Evolutionary conservation across 2,113 vertebrate species (phyloP), one percentile per base, ranked within the genome.

Genomic region (Tyto alba): DNA sequence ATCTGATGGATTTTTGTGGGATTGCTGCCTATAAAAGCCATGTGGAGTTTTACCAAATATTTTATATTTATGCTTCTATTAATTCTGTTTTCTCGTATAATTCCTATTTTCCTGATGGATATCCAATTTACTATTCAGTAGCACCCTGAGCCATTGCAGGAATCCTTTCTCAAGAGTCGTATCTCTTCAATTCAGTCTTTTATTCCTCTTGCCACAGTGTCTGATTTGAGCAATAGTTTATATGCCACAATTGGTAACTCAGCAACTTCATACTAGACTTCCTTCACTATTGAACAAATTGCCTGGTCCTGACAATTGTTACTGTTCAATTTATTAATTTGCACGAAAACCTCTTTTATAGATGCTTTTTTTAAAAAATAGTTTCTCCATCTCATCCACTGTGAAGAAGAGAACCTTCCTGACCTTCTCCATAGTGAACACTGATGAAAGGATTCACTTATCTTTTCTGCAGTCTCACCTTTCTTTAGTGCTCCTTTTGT

Each of bases 241-340:
- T 87, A 53, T n/a, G 21, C 20, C 32, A 10, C 8, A 67, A 19
- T n/a, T 57, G 12, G 48, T 59, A 91, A 59, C 47, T 77, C 45
- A 55, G 60, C 29, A 91, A 47, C 81, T 89, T 69, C 73, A 38
- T 82, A 45, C 19, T 60, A 67, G 36, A 88, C 40, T 85, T 94
- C 38, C n/a, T 63, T 88, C 67, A 36, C 53, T 83, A 76, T 77
- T 60, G 74, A 63, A 79, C 25, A 69, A 76, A 90, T 90, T 93
- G 52, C 13, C 62, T 72, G 62, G 36, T 85, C 57, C 36, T 79
- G 57, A 47, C 38, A 53, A 43, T 47, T 79, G 22, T 47, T 94
- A 60, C 43, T 43, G n/a, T 71, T 78, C 47, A 66, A 23, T 87
- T 89, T 94, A 91, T 81, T 87, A 93, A 81, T 96, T 93, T 93